Evolutionary conservation across 2,888 invertebrate genomes (phyloP).

Genomic region (Drosophila kokeensis): DNA sequence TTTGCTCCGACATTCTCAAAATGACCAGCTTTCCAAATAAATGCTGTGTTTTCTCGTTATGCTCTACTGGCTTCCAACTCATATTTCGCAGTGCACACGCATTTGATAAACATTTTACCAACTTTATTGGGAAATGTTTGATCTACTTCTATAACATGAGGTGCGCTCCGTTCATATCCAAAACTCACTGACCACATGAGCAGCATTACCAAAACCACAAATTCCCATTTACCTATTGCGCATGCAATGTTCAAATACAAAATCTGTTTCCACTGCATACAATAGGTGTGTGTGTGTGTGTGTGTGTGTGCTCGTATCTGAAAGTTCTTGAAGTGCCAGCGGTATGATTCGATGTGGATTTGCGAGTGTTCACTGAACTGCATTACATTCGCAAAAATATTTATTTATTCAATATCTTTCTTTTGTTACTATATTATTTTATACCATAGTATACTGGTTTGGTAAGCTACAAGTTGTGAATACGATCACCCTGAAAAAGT

Average conservation of each 20-base stretch:
- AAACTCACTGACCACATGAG: slow-evolving; percentile 48
- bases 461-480: background rate
- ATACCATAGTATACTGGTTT: background rate
- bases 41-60: slow-evolving; percentile 53
- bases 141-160: slow-evolving; percentile 19
- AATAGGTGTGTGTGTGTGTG: slow-evolving; percentile 17
- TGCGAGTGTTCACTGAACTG: background rate
- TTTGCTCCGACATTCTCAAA: background rate
- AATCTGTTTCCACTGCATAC: slow-evolving; percentile 36
- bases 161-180: slow-evolving; percentile 11
- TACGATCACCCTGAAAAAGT: background rate
- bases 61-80: slow-evolving; percentile 14
- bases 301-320: background rate
- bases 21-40: slow-evolving; percentile 50
- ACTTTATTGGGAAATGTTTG: slow-evolving; percentile 45
- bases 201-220: background rate
- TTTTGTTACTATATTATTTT: background rate
- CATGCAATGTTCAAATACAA: slow-evolving; percentile 18
- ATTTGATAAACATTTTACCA: slow-evolving; percentile 49
- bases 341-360: background rate
- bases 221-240: background rate
- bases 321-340: background rate
- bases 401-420: background rate
- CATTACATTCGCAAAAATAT: background rate
- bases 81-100: slow-evolving; percentile 38